Conservation (phyloP, 2,113 vertebrate genomes). For the Lepus timidus region DNA sequence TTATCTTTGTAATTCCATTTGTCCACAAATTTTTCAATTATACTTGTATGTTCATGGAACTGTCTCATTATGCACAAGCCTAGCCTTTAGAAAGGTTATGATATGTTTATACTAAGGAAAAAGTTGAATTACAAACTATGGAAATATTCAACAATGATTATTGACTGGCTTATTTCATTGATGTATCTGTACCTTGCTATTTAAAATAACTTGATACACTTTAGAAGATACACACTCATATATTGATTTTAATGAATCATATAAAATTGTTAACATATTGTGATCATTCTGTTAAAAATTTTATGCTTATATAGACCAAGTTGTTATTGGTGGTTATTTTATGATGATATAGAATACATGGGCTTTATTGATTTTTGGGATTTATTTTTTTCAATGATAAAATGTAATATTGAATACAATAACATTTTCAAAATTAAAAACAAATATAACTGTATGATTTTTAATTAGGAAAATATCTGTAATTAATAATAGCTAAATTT, state of each 20-base stretch:
- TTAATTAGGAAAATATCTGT: not conserved
- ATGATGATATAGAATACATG: not conserved
- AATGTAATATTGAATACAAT: not conserved
- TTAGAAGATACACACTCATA: not conserved
- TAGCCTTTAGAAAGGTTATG: not conserved
- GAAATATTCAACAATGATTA: not conserved
- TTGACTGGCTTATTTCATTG: not conserved
- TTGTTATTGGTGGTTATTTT: not conserved
- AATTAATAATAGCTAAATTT: not conserved
- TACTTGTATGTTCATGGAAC: not conserved
- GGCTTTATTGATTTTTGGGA: not conserved
- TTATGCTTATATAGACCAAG: not conserved
- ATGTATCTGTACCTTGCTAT: not conserved
- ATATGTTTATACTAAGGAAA: not conserved
- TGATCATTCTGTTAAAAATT: not conserved
- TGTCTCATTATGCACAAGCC: not conserved
- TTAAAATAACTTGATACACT: conserved; percentile 38
- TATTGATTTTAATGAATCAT: not conserved
- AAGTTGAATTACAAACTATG: not conserved
- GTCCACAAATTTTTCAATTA: too few relatives aligned
- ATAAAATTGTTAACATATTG: not conserved
- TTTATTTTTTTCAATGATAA: not conserved
- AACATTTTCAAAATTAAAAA: not conserved
- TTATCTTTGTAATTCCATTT: too few relatives aligned
- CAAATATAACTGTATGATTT: not conserved